Evolutionary conservation across 64 coral and sea anemone genomes (phyloP).

Genomic region (Orbicella faveolata): DNA sequence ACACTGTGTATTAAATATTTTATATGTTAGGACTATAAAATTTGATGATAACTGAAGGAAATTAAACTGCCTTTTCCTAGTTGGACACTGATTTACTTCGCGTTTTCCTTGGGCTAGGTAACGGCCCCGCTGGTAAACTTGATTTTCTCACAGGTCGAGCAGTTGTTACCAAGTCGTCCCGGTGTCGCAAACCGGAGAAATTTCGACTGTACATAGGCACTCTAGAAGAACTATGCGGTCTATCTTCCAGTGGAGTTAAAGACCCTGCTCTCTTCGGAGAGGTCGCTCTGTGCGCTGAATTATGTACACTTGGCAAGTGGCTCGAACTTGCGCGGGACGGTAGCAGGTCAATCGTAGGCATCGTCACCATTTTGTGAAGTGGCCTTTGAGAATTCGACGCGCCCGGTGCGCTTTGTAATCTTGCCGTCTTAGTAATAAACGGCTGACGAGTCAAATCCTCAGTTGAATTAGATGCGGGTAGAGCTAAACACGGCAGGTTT

Average conservation of each 20-base stretch:
- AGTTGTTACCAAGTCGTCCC: neutral
- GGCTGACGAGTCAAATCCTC: neutral
- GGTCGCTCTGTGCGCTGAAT: neutral
- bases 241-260: neutral
- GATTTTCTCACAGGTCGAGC: neutral
- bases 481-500: neutral
- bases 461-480: neutral
- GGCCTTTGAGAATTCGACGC: neutral
- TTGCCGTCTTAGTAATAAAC: neutral
- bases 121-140: neutral
- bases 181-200: neutral
- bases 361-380: neutral
- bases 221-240: neutral
- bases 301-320: neutral
- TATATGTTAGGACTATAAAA: neutral
- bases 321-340: neutral
- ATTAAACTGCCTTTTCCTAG: neutral
- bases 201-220: neutral
- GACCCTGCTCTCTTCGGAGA: neutral
- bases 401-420: neutral
- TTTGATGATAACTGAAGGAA: neutral
- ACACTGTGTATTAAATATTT: too few species aligned
- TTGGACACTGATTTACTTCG: neutral
- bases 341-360: neutral
- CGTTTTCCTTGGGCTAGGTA: neutral